Evolutionary conservation across 1,140 invertebrate genomes (phyloP).

Genomic region (Helicorthomorpha holstii): DNA sequence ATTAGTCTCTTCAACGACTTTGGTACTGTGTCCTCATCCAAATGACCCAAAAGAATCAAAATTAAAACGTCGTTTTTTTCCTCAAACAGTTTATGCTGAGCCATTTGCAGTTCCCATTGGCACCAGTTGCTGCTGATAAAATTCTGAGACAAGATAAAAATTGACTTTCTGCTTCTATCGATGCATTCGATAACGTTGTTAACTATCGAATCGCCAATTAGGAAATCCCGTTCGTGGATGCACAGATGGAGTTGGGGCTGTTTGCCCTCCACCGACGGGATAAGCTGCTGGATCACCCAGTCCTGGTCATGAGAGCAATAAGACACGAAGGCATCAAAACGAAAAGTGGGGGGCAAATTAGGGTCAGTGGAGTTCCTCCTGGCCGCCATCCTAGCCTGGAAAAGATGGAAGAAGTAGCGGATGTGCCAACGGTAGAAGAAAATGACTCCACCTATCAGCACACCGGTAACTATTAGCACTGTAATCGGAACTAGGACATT

Average conservation of each 20-base stretch:
- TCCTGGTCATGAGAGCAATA: conserved; percentile 42
- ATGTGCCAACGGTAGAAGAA: too few species aligned
- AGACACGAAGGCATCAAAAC: conserved; percentile 48
- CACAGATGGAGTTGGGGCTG: conserved; percentile 37
- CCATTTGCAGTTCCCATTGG: conserved; percentile 41
- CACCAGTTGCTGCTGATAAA: conserved; percentile 48
- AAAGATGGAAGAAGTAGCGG: too few species aligned
- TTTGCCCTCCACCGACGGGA: conserved; percentile 34
- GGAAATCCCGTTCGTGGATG: conserved; percentile 45
- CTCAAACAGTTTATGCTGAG: conserved; percentile 26
- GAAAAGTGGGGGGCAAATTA: too few species aligned
- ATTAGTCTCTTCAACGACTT: neutral
- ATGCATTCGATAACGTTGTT: conserved; percentile 41
- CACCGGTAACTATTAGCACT: too few species aligned
- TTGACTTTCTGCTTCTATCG: conserved; percentile 36
- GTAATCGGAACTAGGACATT: too few species aligned
- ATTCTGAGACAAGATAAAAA: conserved; percentile 41
- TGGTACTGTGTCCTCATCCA: neutral
- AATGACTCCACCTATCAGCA: too few species aligned
- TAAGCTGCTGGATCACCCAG: conserved; percentile 34
- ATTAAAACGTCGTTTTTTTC: conserved; percentile 33
- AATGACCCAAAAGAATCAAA: too few species aligned
- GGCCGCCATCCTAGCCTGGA: too few species aligned
- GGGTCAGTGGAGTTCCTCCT: too few species aligned
- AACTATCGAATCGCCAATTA: conserved; percentile 38